These are phyloP conservation scores for Xenotilapia leptura DNA, from an alignment of 2,113 vertebrate species.

Conservation along the genomic window DNA sequence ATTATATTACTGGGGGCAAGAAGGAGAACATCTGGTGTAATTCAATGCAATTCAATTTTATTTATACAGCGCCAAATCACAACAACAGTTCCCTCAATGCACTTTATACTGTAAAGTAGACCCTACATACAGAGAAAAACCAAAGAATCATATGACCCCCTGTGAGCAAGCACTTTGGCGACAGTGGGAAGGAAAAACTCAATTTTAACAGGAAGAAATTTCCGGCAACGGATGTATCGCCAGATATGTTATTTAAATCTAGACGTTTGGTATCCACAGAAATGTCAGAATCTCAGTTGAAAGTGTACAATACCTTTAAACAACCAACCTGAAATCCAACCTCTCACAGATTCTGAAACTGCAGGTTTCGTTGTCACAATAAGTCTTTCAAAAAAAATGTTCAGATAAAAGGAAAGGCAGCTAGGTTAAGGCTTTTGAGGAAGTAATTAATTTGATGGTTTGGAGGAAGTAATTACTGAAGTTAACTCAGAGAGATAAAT, in stretches of 20 bases:
- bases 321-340: not conserved
- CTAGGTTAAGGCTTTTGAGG: not conserved
- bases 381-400: not conserved
- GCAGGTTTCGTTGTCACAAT: not conserved
- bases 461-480: not conserved
- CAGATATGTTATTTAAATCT: not conserved
- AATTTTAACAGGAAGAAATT: not conserved
- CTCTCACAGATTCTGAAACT: not conserved
- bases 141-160: not conserved
- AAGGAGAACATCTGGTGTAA: not conserved
- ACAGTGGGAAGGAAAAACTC: not conserved
- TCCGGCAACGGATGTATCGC: accelerated
- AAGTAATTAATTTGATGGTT: not conserved
- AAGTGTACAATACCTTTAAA: not conserved
- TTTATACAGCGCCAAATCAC: not conserved
- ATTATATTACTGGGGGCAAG: not conserved
- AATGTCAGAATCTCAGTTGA: not conserved
- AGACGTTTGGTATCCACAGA: not conserved
- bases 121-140: not conserved
- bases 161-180: not conserved
- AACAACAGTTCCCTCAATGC: not conserved
- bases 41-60: not conserved
- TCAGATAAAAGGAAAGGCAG: not conserved
- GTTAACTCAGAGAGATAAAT: not conserved
- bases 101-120: not conserved